Percentiles rank a stretch among this genome's conserved stretches.
Evolutionary conservation across 2,888 invertebrate genomes (phyloP).

Genomic region (Oscheius sp.): DNA sequence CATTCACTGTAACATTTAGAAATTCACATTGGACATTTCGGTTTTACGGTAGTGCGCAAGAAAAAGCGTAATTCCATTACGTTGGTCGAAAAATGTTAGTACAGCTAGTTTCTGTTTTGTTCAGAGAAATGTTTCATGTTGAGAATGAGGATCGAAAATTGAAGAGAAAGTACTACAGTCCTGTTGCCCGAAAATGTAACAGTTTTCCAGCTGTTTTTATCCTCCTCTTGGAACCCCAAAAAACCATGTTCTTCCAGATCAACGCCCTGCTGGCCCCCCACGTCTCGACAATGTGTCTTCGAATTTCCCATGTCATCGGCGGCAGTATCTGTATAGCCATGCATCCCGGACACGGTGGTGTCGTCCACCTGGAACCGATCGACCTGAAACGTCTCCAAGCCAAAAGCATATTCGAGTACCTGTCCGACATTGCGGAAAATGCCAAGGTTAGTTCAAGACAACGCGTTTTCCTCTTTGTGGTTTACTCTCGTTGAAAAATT

Average conservation of each 20-base stretch:
- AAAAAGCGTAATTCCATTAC: no score
- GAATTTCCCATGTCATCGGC: conserved; percentile 36
- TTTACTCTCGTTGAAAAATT: neutral
- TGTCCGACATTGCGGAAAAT: conserved; percentile 69
- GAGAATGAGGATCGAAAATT: no score
- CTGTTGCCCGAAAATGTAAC: no score
- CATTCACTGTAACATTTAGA: no score
- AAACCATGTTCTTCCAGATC: conserved; percentile 32
- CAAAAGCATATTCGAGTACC: conserved; percentile 69
- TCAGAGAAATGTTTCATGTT: no score
- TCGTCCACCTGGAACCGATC: conserved; percentile 70
- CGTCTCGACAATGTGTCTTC: conserved; percentile 41
- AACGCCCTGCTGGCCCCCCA: conserved; percentile 45
- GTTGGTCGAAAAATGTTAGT: no score
- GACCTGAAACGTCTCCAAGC: conserved; percentile 71
- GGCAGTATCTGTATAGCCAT: conserved; percentile 52
- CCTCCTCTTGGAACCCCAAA: no score
- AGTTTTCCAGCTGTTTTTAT: no score
- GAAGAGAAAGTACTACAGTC: no score
- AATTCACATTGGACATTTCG: no score
- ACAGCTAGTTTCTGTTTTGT: no score
- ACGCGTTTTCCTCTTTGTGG: neutral
- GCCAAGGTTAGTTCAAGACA: conserved; percentile 58
- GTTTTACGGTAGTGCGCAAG: no score
- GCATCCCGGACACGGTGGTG: conserved; percentile 39